phyloP scores from a whole-genome alignment of 2,888 invertebrate species.

The Polydesmus complanatus region DNA sequence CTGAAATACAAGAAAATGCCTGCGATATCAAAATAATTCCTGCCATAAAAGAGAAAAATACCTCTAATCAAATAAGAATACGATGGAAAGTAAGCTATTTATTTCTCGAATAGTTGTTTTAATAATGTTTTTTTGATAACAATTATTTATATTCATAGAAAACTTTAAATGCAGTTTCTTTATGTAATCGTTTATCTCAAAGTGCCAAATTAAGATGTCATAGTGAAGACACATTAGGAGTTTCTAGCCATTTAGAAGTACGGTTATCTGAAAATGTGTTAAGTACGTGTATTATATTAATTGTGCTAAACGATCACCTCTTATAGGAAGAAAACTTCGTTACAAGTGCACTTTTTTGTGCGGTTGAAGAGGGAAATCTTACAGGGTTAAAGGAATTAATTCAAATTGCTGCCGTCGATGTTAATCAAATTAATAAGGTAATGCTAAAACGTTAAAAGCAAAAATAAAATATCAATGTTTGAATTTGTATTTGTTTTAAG shows the following conservation, averaged over 20 bases:
- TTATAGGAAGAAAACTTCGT: constrained; percentile 37
- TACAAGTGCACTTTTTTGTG: constrained; percentile 40
- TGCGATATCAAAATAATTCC: not conserved
- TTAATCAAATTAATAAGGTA: constrained; percentile 40
- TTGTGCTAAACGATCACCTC: not conserved
- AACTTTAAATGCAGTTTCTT: constrained; percentile 33
- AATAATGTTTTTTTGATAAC: not conserved
- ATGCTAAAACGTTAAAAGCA: constrained; percentile 19
- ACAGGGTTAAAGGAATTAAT: constrained; percentile 40
- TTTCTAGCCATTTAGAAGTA: constrained; percentile 6
- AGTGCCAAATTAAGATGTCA: constrained; percentile 25
- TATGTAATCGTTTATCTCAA: constrained; percentile 33
- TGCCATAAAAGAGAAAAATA: not conserved
- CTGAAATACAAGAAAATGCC: no score
- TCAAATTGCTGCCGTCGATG: constrained; percentile 34
- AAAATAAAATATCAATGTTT: not conserved
- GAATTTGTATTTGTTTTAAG: constrained; percentile 26
- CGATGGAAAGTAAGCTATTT: constrained; percentile 35
- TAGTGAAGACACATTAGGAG: constrained; percentile 17
- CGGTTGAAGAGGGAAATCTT: constrained; percentile 42
- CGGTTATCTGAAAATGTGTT: not conserved
- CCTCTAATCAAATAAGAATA: constrained; percentile 27
- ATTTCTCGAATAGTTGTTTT: not conserved
- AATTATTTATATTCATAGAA: constrained; percentile 25
- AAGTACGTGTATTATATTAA: not conserved